Conservation (phyloP, 2,113 vertebrate species). For the Etia nguti region DNA sequence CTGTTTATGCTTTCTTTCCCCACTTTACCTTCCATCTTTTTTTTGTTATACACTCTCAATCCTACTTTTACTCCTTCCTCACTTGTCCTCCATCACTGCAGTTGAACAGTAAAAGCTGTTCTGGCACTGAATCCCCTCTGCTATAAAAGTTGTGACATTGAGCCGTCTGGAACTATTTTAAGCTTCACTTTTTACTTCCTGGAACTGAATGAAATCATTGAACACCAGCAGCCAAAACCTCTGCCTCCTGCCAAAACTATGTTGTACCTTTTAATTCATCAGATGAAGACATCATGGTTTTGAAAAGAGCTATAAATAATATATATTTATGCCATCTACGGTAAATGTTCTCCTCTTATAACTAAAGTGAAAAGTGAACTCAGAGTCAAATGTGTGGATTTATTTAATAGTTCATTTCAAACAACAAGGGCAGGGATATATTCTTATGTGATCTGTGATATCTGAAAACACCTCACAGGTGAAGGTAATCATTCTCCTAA, state of each 20-base stretch:
- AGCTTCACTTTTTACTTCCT: constrained; percentile 35
- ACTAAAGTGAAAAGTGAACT: not conserved
- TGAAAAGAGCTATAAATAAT: not conserved
- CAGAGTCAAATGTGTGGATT: not conserved
- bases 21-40: not conserved
- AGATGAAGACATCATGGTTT: not conserved
- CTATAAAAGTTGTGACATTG: constrained; percentile 43
- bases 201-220: constrained; percentile 23
- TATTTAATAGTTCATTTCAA: not conserved
- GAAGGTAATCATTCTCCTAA: not conserved
- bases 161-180: constrained; percentile 41
- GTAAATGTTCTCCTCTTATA: not conserved
- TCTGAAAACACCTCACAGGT: not conserved
- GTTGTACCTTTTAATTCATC: constrained; percentile 20
- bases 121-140: not conserved
- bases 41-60: not conserved
- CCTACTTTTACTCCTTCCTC: not conserved
- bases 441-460: not conserved
- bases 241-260: constrained; percentile 15
- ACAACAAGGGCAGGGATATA: not conserved
- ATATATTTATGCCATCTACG: not conserved
- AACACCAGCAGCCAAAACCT: not conserved
- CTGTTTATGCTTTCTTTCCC: not conserved
- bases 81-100: not conserved
- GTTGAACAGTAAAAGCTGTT: not conserved